Percentiles rank a stretch among this genome's conserved stretches.
These are phyloP conservation scores for Meda fulgida DNA, from an alignment of 2,797 vertebrate species.

Conservation along the genomic window DNA sequence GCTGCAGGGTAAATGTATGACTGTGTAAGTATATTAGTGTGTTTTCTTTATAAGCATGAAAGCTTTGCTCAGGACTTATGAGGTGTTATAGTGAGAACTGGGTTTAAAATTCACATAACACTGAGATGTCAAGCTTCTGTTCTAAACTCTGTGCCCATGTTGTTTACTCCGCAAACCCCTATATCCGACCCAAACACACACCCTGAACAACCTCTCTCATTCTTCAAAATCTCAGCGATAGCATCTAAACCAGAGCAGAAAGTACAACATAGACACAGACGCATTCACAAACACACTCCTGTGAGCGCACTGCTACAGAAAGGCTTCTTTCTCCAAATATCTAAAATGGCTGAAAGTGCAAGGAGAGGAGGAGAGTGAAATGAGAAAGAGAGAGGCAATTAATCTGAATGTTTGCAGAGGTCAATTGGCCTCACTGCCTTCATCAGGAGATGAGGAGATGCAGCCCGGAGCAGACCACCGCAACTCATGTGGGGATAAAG, in stretches of 20 bases:
- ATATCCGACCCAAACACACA: constrained; percentile 16
- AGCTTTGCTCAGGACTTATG: constrained; percentile 6
- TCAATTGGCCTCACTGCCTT: constrained; percentile 54
- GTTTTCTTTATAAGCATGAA: neutral
- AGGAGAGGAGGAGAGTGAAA: constrained; percentile 66
- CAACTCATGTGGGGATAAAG: constrained; percentile 25
- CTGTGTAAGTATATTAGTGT: constrained; percentile 17
- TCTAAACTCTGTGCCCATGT: constrained; percentile 8
- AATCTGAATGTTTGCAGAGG: constrained; percentile 61
- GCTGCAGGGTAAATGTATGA: neutral
- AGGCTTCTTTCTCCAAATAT: constrained; percentile 8
- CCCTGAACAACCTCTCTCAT: neutral
- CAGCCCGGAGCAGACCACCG: constrained; percentile 45
- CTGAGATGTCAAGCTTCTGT: constrained; percentile 7
- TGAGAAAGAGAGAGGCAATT: constrained; percentile 63
- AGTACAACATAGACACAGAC: neutral
- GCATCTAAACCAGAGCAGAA: neutral
- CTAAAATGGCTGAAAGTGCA: constrained; percentile 41
- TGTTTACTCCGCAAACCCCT: constrained; percentile 20
- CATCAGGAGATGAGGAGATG: constrained; percentile 51
- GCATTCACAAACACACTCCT: neutral
- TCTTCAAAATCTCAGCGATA: neutral
- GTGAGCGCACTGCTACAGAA: neutral
- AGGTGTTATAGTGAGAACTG: constrained; percentile 13
- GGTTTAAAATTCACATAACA: constrained; percentile 25